Evolutionary conservation across 2,888 invertebrate species (phyloP), one percentile per base, ranked within the genome.

Genomic region (Limulus polyphemus): DNA sequence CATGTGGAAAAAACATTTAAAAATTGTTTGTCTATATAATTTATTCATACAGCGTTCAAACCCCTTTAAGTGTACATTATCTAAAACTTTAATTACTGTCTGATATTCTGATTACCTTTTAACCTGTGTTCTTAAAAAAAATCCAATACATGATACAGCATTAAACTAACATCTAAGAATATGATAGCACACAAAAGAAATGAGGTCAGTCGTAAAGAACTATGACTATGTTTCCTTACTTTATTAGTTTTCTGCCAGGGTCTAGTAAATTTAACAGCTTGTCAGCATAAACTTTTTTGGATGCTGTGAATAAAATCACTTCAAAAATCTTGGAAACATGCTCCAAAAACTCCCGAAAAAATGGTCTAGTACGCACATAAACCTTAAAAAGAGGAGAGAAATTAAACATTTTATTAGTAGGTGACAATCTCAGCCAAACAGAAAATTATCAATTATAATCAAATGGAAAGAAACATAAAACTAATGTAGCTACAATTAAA

Each of bases 251-350:
- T 54, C 93, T 81, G 49, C 88, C 83, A 0, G 94, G 91, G 77
- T 97, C 95, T 54, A 97, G 80, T 61, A 95, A 78, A 79, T 97
- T 92, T 72, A 95, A 82, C 69, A 97, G 81, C 69, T 93, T 86
- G 76, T 95, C 92, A 0, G 95, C 95, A 75, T 95, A 97, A 55
- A 95, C 91, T 57, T 92, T 83, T 79, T 95, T 95, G 73, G 91
- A 91, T 54, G 95, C 95, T 0, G 95, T 97, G 80, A 97, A 97
- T 61, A 95, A 79, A 60, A 94, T 93, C 46, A 95, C 92, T 77
- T 95, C 94, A 78, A 89, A 95, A 64, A 87, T 75, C 10, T 87
- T 83, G 0, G 92, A 89, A 51, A 93, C 88, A 64, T 86, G 84
- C 71, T 93, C 88, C 70, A 97, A 81, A 78, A 97, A 97, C 79